Evolutionary conservation across 2,797 vertebrate species (phyloP), one percentile per base, ranked within the genome.

Genomic region (Esox masquinongy): DNA sequence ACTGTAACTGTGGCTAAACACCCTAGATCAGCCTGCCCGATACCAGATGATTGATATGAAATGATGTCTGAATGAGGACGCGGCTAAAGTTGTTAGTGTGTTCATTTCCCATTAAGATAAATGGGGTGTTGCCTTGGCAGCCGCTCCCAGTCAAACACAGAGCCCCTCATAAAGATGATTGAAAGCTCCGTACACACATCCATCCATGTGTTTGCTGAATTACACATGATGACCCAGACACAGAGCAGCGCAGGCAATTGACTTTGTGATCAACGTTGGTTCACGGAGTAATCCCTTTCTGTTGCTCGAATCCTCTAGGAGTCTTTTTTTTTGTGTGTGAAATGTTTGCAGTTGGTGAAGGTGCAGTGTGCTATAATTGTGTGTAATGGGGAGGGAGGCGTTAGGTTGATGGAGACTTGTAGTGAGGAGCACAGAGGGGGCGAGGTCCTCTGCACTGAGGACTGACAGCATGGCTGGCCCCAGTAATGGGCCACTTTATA

Each of bases 51-150:
- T 83, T 79, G 75, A 82, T 79, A 75, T 67, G 49, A 78, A 79
- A 79, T 74, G 53, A 72, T 80, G 74, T 80, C 78, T 77, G 39
- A 74, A 29, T 67, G 77, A 61, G 29, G 70, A 70, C 9, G 31
- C 66, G 36, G 72, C 72, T 26, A 64, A 79, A 51, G 77, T 76
- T 80, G 70, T 49, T 77, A 83, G 71, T 74, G 53, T 69, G 31
- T 82, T 84, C 82, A 82, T 43, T 72, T 82, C 78, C 73, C 76
- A 82, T 85, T 79, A 84, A 82, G 81, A 84, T 83, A 82, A 86
- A 80, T 80, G 78, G 74, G 79, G 71, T 74, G 76, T 77, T 76
- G 73, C 70, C 73, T 39, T 17, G 77, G 66, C 74, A 74, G 70
- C 72, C 74, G 16, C 69, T 50, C 29, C 19, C 63, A 59, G 15